Conservation (phyloP, 2,888 invertebrate species). For the Sepioteuthis lessoniana region DNA sequence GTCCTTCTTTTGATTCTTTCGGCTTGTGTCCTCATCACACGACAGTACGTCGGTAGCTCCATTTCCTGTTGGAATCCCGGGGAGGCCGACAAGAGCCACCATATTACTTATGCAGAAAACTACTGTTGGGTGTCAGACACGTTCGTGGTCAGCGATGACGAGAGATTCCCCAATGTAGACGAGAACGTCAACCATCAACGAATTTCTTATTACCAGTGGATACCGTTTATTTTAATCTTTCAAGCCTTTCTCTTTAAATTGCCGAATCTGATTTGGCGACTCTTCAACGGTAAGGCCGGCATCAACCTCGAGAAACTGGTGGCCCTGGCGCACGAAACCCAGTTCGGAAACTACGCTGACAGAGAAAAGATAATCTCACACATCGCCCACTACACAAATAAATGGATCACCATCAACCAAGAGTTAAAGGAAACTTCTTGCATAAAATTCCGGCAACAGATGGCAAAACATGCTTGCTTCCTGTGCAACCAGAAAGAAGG, state of each 20-base stretch:
- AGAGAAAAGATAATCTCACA: slow-evolving; percentile 65
- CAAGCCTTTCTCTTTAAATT: slow-evolving; percentile 70
- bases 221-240: slow-evolving; percentile 68
- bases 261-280: slow-evolving; percentile 68
- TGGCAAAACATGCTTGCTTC: slow-evolving; percentile 56
- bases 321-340: slow-evolving; percentile 65
- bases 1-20: slow-evolving; percentile 67
- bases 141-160: slow-evolving; percentile 68
- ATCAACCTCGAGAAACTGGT: slow-evolving; percentile 65
- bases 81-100: slow-evolving; percentile 63
- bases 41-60: slow-evolving; percentile 69
- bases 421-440: slow-evolving; percentile 64
- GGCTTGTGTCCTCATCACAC: slow-evolving; percentile 67
- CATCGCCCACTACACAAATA: slow-evolving; percentile 65
- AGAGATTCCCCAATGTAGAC: slow-evolving; percentile 64
- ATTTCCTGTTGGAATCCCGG: slow-evolving; percentile 69
- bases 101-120: slow-evolving; percentile 67
- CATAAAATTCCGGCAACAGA: slow-evolving; percentile 61
- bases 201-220: slow-evolving; percentile 70
- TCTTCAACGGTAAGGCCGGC: slow-evolving; percentile 67
- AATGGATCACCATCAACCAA: slow-evolving; percentile 66
- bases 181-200: slow-evolving; percentile 61
- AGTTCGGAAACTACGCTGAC: slow-evolving; percentile 67
- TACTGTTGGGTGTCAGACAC: slow-evolving; percentile 72
- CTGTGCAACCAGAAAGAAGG: slow-evolving; percentile 68